Percentiles rank a stretch among this genome's conserved stretches.
Evolutionary conservation across 2,888 invertebrate species (phyloP).

Genomic region (Tetragonisca angustula): DNA sequence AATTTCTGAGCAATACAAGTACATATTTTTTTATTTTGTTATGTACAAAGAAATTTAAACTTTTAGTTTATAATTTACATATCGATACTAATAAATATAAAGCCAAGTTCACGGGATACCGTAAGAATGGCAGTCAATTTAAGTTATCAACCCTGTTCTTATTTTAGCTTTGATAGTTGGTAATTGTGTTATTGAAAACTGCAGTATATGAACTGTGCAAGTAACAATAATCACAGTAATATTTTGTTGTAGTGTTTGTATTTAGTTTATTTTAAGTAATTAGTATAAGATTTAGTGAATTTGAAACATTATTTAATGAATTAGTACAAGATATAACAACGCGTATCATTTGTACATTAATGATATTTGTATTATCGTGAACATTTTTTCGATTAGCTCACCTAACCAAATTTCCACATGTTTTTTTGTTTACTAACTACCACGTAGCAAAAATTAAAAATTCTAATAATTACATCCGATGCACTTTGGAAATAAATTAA

Average conservation of each 20-base stretch:
- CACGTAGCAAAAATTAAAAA: neutral
- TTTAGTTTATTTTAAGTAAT: slow-evolving; percentile 20
- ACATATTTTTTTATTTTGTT: too few species aligned
- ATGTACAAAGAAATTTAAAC: too few species aligned
- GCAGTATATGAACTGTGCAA: slow-evolving; percentile 10
- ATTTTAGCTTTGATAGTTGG: slow-evolving; percentile 5
- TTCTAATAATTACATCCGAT: slow-evolving; percentile 5
- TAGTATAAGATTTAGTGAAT: slow-evolving; percentile 2
- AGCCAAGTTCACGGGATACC: neutral
- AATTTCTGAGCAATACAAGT: too few species aligned
- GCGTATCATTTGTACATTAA: neutral
- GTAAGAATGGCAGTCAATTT: neutral
- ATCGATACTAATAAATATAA: neutral
- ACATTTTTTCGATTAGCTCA: neutral
- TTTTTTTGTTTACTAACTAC: slow-evolving; percentile 51
- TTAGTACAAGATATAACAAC: neutral
- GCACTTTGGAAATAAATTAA: slow-evolving; percentile 66
- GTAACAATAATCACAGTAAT: slow-evolving; percentile 11
- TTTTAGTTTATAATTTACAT: too few species aligned
- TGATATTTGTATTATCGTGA: slow-evolving; percentile 2
- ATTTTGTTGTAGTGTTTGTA: slow-evolving; percentile 15
- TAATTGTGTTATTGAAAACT: neutral
- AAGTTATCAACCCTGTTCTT: slow-evolving; percentile 17
- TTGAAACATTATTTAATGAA: neutral
- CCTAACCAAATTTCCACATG: slow-evolving; percentile 34